Percentiles rank a stretch among this genome's conserved stretches.
These are phyloP conservation scores for Apteryx owenii DNA, from an alignment of 2,113 vertebrate genomes.

Conservation along the genomic window DNA sequence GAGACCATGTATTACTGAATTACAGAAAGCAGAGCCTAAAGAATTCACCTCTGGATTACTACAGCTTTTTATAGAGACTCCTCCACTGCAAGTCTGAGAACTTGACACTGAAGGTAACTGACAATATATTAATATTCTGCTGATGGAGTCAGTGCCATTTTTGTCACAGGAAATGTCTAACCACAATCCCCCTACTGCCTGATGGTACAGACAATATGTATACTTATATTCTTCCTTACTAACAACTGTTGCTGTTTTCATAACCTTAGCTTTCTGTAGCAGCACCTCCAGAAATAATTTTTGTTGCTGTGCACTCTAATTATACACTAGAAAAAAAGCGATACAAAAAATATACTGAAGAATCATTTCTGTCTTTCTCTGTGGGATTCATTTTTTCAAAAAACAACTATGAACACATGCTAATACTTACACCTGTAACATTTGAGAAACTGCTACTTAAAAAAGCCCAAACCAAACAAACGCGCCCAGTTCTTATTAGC, in stretches of 20 bases:
- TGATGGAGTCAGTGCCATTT: not conserved
- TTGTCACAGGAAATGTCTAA: not conserved
- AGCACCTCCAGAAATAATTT: not conserved
- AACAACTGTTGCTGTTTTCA: not conserved
- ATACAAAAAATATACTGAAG: not conserved
- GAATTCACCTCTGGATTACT: not conserved
- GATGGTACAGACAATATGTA: not conserved
- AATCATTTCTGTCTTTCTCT: not conserved
- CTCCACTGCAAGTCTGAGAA: not conserved
- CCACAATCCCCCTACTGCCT: not conserved
- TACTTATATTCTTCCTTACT: not conserved
- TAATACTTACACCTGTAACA: not conserved
- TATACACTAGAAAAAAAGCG: rapidly evolving
- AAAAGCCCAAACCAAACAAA: not conserved
- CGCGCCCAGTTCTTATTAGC: not conserved
- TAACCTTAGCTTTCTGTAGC: not conserved
- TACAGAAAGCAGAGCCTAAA: not conserved
- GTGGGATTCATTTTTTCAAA: not conserved
- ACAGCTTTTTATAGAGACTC: not conserved
- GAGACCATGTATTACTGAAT: not conserved
- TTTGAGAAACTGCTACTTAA: not conserved
- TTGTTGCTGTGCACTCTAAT: not conserved
- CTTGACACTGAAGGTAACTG: not conserved
- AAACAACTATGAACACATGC: not conserved
- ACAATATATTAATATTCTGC: not conserved